A percentile compares a stretch with the other conserved stretches of the same genome.
These are phyloP conservation scores for Dasypogon diadema DNA, from an alignment of 2,888 invertebrate genomes.

Conservation along the genomic window DNA sequence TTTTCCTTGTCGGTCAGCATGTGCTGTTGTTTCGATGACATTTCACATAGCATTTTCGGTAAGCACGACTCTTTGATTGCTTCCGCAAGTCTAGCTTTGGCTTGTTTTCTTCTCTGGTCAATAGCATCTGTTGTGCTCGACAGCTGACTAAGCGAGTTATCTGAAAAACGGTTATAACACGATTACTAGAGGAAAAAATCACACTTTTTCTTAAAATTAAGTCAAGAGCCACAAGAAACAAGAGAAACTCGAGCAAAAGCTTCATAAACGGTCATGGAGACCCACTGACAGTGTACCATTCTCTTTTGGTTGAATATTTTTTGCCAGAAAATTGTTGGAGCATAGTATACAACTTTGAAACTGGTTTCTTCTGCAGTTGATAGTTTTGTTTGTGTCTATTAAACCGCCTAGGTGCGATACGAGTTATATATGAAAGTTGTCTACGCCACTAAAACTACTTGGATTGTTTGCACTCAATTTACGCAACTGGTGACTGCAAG, in stretches of 20 bases:
- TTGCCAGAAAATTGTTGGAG: neutral
- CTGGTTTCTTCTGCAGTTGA: neutral
- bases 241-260: neutral
- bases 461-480: neutral
- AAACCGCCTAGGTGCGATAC: neutral
- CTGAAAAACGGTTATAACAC: constrained; percentile 57
- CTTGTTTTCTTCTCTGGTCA: constrained; percentile 59
- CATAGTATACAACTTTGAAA: neutral
- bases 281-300: constrained; percentile 2
- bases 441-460: neutral
- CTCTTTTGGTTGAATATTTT: constrained; percentile 19
- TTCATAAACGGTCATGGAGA: constrained; percentile 22
- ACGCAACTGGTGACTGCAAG: constrained; percentile 11
- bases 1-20: constrained; percentile 66
- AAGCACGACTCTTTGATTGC: constrained; percentile 67
- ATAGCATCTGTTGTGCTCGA: constrained; percentile 61
- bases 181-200: neutral
- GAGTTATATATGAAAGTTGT: neutral
- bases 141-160: constrained; percentile 63
- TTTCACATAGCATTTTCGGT: constrained; percentile 68
- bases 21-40: constrained; percentile 67
- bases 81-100: constrained; percentile 64
- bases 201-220: neutral
- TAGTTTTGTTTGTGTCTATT: neutral
- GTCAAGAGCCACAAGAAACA: neutral